phyloP scores from a whole-genome alignment of 2,888 invertebrate genomes.

The Hemithea aestivaria region DNA sequence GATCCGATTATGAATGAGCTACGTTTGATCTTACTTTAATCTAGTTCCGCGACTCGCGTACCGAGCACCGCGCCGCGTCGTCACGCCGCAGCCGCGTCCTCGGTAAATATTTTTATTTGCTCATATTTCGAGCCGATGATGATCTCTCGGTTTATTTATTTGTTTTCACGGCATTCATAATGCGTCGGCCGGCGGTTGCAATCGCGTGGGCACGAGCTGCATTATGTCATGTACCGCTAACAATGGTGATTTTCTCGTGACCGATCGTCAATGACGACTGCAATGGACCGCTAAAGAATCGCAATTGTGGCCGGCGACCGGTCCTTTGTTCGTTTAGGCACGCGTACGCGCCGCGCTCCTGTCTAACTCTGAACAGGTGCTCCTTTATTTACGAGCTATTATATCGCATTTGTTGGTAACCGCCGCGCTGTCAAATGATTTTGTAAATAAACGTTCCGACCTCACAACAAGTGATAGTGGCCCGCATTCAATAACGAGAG shows the following conservation, averaged over 20 bases:
- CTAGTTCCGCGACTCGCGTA: constrained; percentile 37
- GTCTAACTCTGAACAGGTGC: constrained; percentile 57
- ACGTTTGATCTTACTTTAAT: constrained; percentile 45
- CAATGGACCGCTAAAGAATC: constrained; percentile 54
- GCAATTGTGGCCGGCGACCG: constrained; percentile 45
- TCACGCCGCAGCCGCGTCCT: constrained; percentile 24
- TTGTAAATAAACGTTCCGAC: constrained; percentile 25
- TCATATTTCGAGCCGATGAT: constrained; percentile 35
- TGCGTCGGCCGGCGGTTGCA: constrained; percentile 27
- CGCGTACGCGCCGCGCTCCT: constrained; percentile 29
- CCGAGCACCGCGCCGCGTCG: no score
- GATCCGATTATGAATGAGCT: constrained; percentile 62
- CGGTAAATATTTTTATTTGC: constrained; percentile 33
- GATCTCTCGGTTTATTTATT: constrained; percentile 41
- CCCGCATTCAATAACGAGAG: constrained; percentile 57
- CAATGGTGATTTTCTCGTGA: constrained; percentile 56
- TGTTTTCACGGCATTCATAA: constrained; percentile 39
- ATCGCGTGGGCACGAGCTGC: constrained; percentile 47
- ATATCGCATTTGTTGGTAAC: constrained; percentile 33
- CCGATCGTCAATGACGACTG: constrained; percentile 55
- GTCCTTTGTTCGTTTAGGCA: constrained; percentile 52
- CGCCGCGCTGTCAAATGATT: no score
- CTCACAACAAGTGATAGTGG: constrained; percentile 36
- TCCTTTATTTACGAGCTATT: constrained; percentile 37
- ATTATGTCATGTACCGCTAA: constrained; percentile 55